Conservation (phyloP, 2,888 invertebrate species). For the Papilio gigon region DNA sequence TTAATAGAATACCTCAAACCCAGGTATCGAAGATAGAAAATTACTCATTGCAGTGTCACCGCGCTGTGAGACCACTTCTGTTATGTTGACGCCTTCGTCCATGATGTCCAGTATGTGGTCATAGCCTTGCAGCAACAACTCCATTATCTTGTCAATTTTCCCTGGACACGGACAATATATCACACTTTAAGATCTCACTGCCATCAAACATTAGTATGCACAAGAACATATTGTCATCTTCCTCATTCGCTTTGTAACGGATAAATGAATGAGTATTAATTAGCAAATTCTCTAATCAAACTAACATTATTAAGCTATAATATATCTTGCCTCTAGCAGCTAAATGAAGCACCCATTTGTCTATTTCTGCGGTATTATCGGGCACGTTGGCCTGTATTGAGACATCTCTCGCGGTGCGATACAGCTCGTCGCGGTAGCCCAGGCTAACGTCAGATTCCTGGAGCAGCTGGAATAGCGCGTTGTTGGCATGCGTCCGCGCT, state of each 20-base stretch:
- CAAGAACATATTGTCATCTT: background rate
- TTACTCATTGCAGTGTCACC: constrained; percentile 86
- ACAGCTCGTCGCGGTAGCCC: constrained; percentile 92
- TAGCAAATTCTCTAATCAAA: no score
- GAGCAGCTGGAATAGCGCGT: constrained; percentile 90
- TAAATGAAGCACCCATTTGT: constrained; percentile 89
- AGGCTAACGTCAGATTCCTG: constrained; percentile 91
- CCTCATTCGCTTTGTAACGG: no score
- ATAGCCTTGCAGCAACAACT: constrained; percentile 90
- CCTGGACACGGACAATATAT: constrained; percentile 59
- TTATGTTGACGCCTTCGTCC: constrained; percentile 86
- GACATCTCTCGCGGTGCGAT: constrained; percentile 93
- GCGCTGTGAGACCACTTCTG: constrained; percentile 86
- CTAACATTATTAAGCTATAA: no score
- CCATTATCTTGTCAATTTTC: constrained; percentile 76
- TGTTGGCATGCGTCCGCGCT: constrained; percentile 90
- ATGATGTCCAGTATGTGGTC: constrained; percentile 91
- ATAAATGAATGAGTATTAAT: no score
- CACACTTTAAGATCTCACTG: background rate
- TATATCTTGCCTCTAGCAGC: constrained; percentile 86
- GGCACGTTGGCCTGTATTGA: constrained; percentile 89
- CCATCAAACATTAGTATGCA: background rate
- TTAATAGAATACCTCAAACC: constrained; percentile 91
- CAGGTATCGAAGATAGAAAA: constrained; percentile 87
- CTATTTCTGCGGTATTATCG: constrained; percentile 91